These are phyloP conservation scores for Ceyx melanurus DNA, from an alignment of 2,113 vertebrate genomes.

Conservation along the genomic window DNA sequence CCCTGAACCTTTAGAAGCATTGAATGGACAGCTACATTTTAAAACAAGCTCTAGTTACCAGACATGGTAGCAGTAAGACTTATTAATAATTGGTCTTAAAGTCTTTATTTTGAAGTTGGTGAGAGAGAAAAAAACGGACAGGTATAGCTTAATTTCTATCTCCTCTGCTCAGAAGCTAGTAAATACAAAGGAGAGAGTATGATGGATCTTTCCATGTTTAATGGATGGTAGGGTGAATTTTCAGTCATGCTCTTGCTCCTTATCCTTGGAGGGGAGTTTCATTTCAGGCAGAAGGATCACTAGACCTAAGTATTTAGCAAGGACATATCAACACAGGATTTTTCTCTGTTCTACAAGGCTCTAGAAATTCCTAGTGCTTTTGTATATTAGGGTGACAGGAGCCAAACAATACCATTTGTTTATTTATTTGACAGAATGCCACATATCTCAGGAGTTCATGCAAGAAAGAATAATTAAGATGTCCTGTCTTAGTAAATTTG, in stretches of 20 bases:
- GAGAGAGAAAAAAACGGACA: not conserved
- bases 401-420: not conserved
- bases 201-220: not conserved
- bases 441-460: not conserved
- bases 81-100: not conserved
- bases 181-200: not conserved
- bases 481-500: not conserved
- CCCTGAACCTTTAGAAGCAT: not conserved
- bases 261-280: not conserved
- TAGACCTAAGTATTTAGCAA: not conserved
- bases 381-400: fast-evolving
- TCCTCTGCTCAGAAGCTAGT: not conserved
- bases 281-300: not conserved
- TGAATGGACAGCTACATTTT: not conserved
- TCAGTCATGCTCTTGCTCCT: not conserved
- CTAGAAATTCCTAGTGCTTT: not conserved
- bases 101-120: not conserved
- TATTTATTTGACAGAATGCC: not conserved
- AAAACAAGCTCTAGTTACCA: not conserved
- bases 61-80: not conserved
- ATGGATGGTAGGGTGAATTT: not conserved
- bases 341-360: not conserved
- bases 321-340: not conserved
- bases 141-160: not conserved
- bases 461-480: not conserved